A percentile compares a stretch with the other conserved stretches of the same genome.
Evolutionary conservation across 53 echinoderm and acorn worm species (phyloP).

Genomic region (Holothuria leucospilota): DNA sequence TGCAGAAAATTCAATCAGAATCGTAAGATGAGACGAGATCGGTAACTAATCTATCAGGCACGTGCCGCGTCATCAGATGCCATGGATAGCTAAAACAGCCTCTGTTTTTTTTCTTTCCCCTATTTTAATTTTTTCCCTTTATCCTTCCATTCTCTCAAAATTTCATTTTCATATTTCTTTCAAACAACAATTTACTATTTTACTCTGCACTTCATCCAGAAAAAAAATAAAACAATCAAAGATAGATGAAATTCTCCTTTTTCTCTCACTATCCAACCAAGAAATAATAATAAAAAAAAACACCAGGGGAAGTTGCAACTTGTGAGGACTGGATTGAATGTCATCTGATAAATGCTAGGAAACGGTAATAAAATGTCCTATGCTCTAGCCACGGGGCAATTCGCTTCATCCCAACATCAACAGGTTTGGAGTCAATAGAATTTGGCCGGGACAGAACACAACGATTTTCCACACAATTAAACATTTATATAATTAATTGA

Average conservation of each 20-base stretch:
- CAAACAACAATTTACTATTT: slow-evolving; percentile 37
- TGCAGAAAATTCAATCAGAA: slow-evolving; percentile 49
- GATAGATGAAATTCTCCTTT: slow-evolving; percentile 31
- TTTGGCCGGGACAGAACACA: slow-evolving; percentile 44
- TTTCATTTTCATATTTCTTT: slow-evolving; percentile 30
- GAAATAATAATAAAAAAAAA: too few relatives aligned
- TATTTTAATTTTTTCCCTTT: neutral
- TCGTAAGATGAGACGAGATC: slow-evolving; percentile 37
- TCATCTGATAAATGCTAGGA: slow-evolving; percentile 40
- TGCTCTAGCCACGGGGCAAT: slow-evolving; percentile 39
- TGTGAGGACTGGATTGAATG: slow-evolving; percentile 33
- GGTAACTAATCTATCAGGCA: slow-evolving; percentile 44
- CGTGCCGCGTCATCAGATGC: slow-evolving; percentile 28
- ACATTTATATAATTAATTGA: slow-evolving; percentile 56
- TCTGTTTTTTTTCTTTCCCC: neutral
- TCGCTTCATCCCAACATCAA: slow-evolving; percentile 20
- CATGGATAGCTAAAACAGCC: slow-evolving; percentile 4
- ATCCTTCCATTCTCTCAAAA: slow-evolving; percentile 11
- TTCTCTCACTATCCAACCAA: neutral
- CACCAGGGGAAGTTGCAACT: slow-evolving; percentile 33
- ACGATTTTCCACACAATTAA: slow-evolving; percentile 54
- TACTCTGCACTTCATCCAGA: neutral
- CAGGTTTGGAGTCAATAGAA: slow-evolving; percentile 45
- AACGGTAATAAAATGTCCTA: slow-evolving; percentile 42
- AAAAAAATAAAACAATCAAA: slow-evolving; percentile 16